Evolutionary conservation across 23 tunicate genomes (phyloP).

Genomic region (Ascidia mentula): DNA sequence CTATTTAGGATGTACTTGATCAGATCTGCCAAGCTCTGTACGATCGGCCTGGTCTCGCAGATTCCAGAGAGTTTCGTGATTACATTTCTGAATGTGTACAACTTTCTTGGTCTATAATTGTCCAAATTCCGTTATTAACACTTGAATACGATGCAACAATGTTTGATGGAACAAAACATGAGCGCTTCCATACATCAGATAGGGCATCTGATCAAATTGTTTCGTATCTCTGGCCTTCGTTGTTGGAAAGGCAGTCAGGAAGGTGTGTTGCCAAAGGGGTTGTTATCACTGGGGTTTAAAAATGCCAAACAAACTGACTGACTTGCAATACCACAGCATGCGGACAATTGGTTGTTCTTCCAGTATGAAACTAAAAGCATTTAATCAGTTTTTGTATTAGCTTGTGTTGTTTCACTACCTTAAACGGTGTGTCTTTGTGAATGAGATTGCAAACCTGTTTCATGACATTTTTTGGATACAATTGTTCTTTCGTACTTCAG

Average conservation of each 20-base stretch:
- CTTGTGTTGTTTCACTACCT: no score
- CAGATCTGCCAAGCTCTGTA: conserved; percentile 78
- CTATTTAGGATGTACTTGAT: conserved; percentile 61
- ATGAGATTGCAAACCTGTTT: no score
- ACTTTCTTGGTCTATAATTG: conserved; percentile 79
- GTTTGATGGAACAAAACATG: conserved; percentile 59
- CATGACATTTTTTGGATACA: no score
- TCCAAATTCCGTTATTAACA: conserved; percentile 56
- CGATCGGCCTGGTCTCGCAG: conserved; percentile 54
- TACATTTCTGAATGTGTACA: conserved; percentile 67
- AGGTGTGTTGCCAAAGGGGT: conserved; percentile 74
- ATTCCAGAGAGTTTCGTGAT: conserved; percentile 39
- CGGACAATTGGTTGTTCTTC: no score
- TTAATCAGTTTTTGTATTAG: no score
- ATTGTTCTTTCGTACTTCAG: no score
- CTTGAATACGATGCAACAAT: conserved; percentile 68
- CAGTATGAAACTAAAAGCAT: no score
- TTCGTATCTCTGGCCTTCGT: conserved; percentile 80
- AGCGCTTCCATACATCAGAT: conserved; percentile 86
- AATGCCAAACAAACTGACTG: background rate
- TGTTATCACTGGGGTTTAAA: conserved; percentile 68
- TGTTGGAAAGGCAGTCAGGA: conserved; percentile 79
- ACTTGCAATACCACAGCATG: no score
- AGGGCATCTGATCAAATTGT: conserved; percentile 53
- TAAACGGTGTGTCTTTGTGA: no score